Evolutionary conservation across 2,888 invertebrate genomes (phyloP).

Genomic region (Callinectes sapidus): DNA sequence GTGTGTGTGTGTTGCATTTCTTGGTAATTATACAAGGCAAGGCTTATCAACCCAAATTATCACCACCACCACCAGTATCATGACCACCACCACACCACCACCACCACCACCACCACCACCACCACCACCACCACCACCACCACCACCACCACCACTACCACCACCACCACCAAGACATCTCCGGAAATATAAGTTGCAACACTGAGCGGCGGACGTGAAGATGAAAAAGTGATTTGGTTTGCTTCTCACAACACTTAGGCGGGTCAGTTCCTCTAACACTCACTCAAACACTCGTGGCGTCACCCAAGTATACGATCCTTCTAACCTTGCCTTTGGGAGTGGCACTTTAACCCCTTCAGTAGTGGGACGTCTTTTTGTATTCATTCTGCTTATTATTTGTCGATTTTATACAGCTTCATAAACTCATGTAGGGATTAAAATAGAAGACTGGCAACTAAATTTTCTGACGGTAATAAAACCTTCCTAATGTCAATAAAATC

Average conservation of each 20-base stretch:
- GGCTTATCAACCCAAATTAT: not conserved
- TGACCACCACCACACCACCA: not conserved
- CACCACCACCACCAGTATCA: not conserved
- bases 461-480: too few relatives aligned
- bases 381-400: too few relatives aligned
- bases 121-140: not conserved
- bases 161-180: not conserved
- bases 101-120: not conserved
- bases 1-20: conserved; percentile 11
- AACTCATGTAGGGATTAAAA: too few relatives aligned
- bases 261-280: not conserved
- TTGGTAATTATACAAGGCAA: not conserved
- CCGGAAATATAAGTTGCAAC: conserved; percentile 19
- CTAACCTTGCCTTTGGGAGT: too few relatives aligned
- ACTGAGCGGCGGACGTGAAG: not conserved
- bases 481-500: too few relatives aligned
- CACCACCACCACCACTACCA: not conserved
- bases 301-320: not conserved
- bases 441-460: too few relatives aligned
- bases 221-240: not conserved
- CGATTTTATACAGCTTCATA: too few relatives aligned
- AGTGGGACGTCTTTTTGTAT: too few relatives aligned
- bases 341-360: not conserved
- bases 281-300: not conserved
- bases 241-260: not conserved